Base-by-base conservation (phyloP, 2,797 vertebrate genomes). In the Neosilurus mollespiculum region DNA sequence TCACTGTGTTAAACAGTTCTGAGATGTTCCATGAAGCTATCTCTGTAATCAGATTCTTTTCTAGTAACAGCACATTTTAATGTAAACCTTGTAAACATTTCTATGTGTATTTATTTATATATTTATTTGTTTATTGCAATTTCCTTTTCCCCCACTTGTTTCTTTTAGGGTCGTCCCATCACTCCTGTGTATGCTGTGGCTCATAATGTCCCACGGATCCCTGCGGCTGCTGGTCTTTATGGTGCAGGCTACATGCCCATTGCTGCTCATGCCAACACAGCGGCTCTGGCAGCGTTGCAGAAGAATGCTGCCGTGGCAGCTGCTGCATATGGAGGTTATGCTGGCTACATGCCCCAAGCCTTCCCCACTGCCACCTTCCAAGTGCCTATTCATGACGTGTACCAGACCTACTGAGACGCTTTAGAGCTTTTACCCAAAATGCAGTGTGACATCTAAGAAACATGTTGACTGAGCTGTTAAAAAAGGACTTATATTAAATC, bases 111-210 rank as follows among this genome's bases (percentile, higher is more conserved):
- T 56, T 11, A 7, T 11, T 56, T 56, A 11, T 56, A 56, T 11
- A 4, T 56, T 65, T 18, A 1, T 34, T 18, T 37, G 2, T 76
- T 16, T 51, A 34, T 20, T 62, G 15, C 30, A 43, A 71, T 49
- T 51, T 76, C 59, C 51, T 54, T 1, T 12, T 56, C 16, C 58
- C 22, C 24, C 67, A 8, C 22, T 20, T 64, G 9, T 85, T 24
- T 65, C 26, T 75, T 30, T 4, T 91, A 99, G 98, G 97, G 96
- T 59, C 97, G 98, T 87, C 97, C 98, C 4, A 96, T 99, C 90
- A 99, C 98, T 6, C 98, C 98, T 0, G 96, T 99, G 49, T 99
- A 99, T 83, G 96, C 98, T 4, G 96, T 99, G 96, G 95, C 97
- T 83, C 97, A 97, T 56, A 97, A 95, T 0, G 83, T 99, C 8